These are phyloP conservation scores for Polydesmus complanatus DNA, from an alignment of 2,888 invertebrate genomes.

Conservation along the genomic window DNA sequence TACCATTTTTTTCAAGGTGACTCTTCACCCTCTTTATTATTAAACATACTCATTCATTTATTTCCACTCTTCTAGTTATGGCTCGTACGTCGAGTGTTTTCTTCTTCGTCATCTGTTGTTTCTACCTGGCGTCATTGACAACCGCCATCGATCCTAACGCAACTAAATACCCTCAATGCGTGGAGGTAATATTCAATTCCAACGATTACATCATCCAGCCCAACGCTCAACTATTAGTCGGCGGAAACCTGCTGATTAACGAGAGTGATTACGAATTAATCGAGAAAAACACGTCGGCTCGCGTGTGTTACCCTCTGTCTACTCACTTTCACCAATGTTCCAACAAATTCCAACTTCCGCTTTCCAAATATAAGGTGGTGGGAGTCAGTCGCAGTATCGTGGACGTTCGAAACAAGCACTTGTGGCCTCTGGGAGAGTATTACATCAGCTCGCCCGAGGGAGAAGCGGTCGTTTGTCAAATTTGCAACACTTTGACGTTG, in stretches of 20 bases:
- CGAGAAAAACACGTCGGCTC: background rate
- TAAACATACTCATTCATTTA: too few species aligned
- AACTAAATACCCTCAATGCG: background rate
- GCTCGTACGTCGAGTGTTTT: too few species aligned
- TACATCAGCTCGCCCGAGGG: constrained; percentile 6
- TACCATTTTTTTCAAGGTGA: too few species aligned
- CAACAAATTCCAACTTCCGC: background rate
- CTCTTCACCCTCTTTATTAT: too few species aligned
- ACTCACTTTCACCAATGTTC: background rate
- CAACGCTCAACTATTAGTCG: background rate
- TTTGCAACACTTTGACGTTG: constrained; percentile 9
- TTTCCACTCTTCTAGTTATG: too few species aligned
- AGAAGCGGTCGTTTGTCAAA: background rate
- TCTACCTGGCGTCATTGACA: background rate
- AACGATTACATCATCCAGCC: background rate
- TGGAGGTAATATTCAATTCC: background rate
- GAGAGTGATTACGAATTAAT: background rate
- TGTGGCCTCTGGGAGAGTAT: background rate
- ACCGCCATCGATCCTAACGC: background rate
- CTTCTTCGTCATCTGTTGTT: too few species aligned
- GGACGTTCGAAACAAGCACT: too few species aligned
- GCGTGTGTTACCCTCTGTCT: background rate
- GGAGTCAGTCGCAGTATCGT: background rate
- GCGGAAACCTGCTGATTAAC: background rate
- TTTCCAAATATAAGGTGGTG: background rate